Evolutionary conservation across 1,140 invertebrate genomes (phyloP).

Genomic region (Psix sp.): DNA sequence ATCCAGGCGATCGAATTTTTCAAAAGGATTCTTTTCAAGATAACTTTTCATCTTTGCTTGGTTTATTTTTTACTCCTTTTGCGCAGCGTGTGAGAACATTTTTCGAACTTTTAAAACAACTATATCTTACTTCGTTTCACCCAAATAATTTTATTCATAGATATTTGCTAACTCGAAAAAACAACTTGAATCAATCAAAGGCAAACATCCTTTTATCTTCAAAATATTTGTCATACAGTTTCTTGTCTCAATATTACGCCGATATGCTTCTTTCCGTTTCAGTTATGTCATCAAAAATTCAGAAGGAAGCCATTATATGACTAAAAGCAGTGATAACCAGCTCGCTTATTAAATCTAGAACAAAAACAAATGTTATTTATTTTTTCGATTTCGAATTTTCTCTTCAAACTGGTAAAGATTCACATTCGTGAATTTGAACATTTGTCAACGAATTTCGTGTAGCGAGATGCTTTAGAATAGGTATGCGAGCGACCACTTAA

Average conservation of each 20-base stretch:
- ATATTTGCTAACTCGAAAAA: constrained; percentile 7
- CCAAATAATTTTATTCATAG: constrained; percentile 11
- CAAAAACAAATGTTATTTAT: too few relatives aligned
- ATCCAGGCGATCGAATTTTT: constrained; percentile 27
- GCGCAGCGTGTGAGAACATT: background rate
- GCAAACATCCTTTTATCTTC: background rate
- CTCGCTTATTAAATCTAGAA: constrained; percentile 8
- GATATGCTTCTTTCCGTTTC: constrained; percentile 9
- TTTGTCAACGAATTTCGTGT: too few relatives aligned
- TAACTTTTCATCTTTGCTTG: constrained; percentile 6
- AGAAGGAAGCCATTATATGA: constrained; percentile 12
- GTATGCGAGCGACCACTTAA: too few relatives aligned
- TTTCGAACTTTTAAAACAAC: too few relatives aligned
- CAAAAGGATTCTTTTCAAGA: constrained; percentile 2
- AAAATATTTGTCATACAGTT: constrained; percentile 21
- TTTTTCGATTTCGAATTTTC: too few relatives aligned
- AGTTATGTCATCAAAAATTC: constrained; percentile 8
- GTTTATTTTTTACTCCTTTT: too few relatives aligned
- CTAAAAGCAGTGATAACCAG: constrained; percentile 20
- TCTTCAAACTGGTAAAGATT: too few relatives aligned
- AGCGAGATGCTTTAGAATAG: too few relatives aligned
- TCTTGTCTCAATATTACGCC: constrained; percentile 8
- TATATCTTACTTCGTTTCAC: too few relatives aligned
- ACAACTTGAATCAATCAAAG: background rate
- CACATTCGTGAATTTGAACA: too few relatives aligned